Conservation (phyloP, 1,140 invertebrate species). For the Triops cancriformis region DNA sequence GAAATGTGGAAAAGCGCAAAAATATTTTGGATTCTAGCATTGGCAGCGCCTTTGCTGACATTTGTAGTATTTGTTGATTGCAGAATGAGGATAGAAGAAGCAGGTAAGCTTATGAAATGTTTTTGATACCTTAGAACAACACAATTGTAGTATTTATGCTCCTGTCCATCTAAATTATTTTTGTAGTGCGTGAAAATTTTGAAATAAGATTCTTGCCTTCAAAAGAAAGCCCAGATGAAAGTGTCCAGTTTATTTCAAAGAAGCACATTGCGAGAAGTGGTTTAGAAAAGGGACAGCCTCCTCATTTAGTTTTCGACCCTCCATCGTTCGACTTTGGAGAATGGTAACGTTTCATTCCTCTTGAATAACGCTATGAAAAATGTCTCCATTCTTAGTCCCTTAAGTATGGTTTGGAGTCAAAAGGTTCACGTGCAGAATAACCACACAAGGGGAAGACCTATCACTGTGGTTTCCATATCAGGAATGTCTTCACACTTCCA, state of each 20-base stretch:
- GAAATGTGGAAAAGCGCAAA: background rate
- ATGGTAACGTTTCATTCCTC: constrained; percentile 46
- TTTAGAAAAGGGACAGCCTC: background rate
- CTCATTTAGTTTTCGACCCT: constrained; percentile 45
- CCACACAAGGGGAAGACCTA: constrained; percentile 14
- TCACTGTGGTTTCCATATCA: constrained; percentile 26
- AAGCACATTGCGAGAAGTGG: background rate
- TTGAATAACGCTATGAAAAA: background rate
- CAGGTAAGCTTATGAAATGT: background rate
- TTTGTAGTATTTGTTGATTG: background rate
- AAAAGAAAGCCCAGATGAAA: background rate
- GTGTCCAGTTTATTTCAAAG: background rate
- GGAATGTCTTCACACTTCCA: constrained; percentile 25
- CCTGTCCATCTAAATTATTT: too few relatives aligned
- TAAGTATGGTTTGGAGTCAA: constrained; percentile 28
- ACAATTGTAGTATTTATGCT: too few relatives aligned
- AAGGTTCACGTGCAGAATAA: constrained; percentile 25
- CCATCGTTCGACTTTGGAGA: constrained; percentile 57
- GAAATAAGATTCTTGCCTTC: background rate
- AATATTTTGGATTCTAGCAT: background rate
- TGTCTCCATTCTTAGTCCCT: constrained; percentile 24
- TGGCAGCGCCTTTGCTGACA: background rate
- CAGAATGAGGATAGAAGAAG: background rate
- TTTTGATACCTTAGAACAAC: too few relatives aligned
- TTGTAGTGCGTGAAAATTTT: background rate